These are phyloP conservation scores for Campylorhamphus procurvoides DNA, from an alignment of 2,113 vertebrate genomes.

Conservation along the genomic window DNA sequence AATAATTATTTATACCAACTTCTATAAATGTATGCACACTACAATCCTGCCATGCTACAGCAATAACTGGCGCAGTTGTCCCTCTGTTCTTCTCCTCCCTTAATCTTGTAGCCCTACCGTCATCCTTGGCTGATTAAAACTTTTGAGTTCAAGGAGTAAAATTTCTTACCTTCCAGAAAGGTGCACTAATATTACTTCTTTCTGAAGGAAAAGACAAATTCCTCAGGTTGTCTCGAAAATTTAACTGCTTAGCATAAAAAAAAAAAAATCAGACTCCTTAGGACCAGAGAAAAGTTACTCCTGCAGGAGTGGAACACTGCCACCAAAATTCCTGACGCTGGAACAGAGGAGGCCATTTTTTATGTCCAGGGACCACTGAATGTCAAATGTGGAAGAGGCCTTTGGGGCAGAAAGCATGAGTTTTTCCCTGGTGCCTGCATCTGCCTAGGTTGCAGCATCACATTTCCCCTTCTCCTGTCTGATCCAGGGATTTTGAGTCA, in stretches of 20 bases:
- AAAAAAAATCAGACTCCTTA: background rate
- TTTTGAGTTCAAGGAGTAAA: background rate
- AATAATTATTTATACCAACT: background rate
- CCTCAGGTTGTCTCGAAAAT: background rate
- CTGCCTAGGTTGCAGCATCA: background rate
- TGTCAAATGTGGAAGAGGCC: background rate
- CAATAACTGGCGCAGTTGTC: background rate
- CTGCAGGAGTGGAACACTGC: background rate
- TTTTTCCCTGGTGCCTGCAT: background rate
- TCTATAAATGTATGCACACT: background rate
- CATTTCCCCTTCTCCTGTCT: background rate
- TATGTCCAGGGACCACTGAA: fast-evolving
- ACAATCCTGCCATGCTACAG: background rate
- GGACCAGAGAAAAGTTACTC: background rate
- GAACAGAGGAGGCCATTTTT: background rate
- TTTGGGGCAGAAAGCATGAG: background rate
- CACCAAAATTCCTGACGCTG: background rate
- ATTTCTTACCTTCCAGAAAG: background rate
- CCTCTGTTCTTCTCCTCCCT: background rate
- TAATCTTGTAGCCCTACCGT: background rate
- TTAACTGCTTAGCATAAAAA: background rate
- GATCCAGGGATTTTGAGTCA: background rate
- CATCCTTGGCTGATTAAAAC: background rate
- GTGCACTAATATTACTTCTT: background rate
- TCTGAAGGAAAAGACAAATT: background rate